These are phyloP conservation scores for Pelvicachromis taeniatus DNA, from an alignment of 2,113 vertebrate species.

Conservation along the genomic window DNA sequence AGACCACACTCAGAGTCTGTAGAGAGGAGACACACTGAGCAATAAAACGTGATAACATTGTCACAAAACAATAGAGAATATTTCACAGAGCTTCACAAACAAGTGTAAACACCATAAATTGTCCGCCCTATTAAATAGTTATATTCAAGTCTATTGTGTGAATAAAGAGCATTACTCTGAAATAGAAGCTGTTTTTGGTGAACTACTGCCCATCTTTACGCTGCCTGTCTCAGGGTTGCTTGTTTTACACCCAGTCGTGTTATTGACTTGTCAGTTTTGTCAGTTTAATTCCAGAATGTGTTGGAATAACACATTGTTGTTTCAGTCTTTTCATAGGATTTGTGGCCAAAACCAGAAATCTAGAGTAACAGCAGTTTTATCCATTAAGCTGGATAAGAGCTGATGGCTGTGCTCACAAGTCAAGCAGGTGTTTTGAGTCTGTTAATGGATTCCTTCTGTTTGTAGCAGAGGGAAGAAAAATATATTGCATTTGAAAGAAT, in stretches of 20 bases:
- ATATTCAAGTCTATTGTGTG: background rate
- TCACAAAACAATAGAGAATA: background rate
- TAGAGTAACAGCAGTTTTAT: background rate
- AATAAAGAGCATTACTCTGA: background rate
- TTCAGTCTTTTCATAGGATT: background rate
- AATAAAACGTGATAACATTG: background rate
- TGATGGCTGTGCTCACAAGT: background rate
- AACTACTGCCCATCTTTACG: background rate
- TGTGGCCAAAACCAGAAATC: background rate
- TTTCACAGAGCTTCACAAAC: background rate
- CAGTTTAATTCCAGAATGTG: background rate
- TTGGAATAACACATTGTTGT: background rate
- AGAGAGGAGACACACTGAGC: background rate
- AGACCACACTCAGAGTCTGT: background rate
- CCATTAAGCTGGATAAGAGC: background rate
- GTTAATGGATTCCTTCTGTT: background rate
- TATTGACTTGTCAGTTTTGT: background rate
- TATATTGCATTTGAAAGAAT: background rate
- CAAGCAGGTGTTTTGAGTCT: background rate
- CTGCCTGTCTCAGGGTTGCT: background rate
- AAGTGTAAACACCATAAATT: background rate
- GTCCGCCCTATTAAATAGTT: background rate
- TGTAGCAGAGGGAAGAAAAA: background rate
- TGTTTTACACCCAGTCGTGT: background rate
- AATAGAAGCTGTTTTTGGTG: background rate